A percentile compares a stretch with the other conserved stretches of the same genome.
Conservation (phyloP, 2,888 invertebrate species). For the Drosophila dives region DNA sequence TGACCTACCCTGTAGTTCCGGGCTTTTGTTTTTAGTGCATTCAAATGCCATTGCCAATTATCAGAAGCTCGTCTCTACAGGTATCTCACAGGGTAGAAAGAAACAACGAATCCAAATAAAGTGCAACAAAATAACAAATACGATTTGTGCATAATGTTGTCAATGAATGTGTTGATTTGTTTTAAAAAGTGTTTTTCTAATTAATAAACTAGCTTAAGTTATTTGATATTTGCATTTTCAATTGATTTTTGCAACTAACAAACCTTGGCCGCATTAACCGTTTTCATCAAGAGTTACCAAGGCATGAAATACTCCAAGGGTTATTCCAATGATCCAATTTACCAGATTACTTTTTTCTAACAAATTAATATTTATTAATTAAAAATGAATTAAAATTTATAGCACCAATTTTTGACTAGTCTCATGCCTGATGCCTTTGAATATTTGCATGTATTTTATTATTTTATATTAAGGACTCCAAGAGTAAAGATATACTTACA, state of each 20-base stretch:
- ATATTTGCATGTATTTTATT: neutral
- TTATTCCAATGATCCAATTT: neutral
- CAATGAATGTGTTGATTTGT: neutral
- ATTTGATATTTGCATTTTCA: neutral
- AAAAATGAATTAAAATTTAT: neutral
- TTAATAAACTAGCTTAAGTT: neutral
- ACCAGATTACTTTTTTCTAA: neutral
- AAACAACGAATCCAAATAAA: slow-evolving; percentile 69
- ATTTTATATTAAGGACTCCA: neutral
- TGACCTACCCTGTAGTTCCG: slow-evolving; percentile 99
- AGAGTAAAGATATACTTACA: neutral
- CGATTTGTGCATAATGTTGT: neutral
- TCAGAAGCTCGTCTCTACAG: slow-evolving; percentile 99
- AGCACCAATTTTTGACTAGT: no score
- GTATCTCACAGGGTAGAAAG: slow-evolving; percentile 96
- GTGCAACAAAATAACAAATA: neutral
- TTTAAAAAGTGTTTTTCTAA: neutral
- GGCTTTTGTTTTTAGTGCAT: slow-evolving; percentile 95
- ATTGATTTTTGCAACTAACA: neutral
- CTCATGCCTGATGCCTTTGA: neutral
- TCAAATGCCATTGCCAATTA: slow-evolving; percentile 83
- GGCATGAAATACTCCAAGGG: neutral
- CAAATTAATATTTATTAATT: no score
- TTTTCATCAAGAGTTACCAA: neutral
- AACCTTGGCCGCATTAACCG: rapidly evolving